phyloP scores from a whole-genome alignment of 2,888 invertebrate genomes.

The Quadroppia sp. region DNA sequence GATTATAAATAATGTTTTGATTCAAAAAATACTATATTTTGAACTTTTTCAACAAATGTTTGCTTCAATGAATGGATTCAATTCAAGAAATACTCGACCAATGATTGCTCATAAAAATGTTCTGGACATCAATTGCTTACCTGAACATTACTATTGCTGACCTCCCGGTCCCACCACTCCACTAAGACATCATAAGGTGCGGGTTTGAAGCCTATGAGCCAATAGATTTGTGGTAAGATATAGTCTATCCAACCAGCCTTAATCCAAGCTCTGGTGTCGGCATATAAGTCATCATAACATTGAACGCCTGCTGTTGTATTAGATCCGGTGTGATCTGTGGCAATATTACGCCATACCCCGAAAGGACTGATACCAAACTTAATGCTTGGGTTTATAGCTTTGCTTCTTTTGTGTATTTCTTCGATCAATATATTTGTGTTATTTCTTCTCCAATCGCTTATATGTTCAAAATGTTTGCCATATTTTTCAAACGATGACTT shows the following conservation, averaged over 20 bases:
- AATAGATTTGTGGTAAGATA: neutral
- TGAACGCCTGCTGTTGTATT: neutral
- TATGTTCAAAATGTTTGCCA: neutral
- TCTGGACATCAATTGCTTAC: neutral
- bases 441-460: neutral
- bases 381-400: neutral
- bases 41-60: too few relatives aligned
- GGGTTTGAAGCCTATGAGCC: slow-evolving; percentile 6
- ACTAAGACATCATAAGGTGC: neutral
- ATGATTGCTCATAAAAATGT: neutral
- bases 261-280: slow-evolving; percentile 19
- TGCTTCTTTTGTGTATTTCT: neutral
- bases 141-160: neutral
- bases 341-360: slow-evolving; percentile 5
- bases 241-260: neutral
- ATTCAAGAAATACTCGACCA: too few relatives aligned
- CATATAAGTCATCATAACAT: neutral
- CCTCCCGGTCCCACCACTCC: slow-evolving; percentile 1
- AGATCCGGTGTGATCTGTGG: neutral
- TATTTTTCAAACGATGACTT: neutral
- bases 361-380: slow-evolving; percentile 2
- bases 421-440: slow-evolving; percentile 15
- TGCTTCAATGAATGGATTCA: too few relatives aligned
- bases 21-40: too few relatives aligned
- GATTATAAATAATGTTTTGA: too few relatives aligned